A percentile compares a stretch with the other conserved stretches of the same genome.
Conservation (phyloP, 2,113 vertebrate genomes). For the Pholis gunnellus region DNA sequence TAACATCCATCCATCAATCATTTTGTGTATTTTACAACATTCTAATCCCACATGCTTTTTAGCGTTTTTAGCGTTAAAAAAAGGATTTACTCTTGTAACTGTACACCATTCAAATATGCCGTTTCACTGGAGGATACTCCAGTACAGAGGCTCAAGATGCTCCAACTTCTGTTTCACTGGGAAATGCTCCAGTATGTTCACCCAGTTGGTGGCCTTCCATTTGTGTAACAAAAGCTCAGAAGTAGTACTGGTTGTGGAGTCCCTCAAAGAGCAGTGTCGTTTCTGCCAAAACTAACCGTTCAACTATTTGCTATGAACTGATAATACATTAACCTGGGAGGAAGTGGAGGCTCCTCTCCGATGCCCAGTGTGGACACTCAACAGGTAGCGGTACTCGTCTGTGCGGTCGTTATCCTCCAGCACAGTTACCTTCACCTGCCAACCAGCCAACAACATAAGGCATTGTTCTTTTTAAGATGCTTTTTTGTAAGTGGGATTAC, state of each 20-base stretch:
- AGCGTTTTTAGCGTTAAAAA: too few species aligned
- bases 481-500: not conserved
- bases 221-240: too few species aligned
- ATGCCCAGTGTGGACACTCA: constrained; percentile 91
- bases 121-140: too few species aligned
- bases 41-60: too few species aligned
- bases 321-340: constrained; percentile 84
- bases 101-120: too few species aligned
- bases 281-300: not conserved
- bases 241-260: not conserved
- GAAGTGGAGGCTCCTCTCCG: constrained; percentile 90
- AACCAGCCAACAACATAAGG: not conserved
- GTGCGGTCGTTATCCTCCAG: constrained; percentile 91
- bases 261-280: not conserved
- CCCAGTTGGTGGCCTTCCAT: too few species aligned
- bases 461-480: not conserved
- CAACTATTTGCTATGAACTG: not conserved
- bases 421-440: constrained; percentile 89
- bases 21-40: too few species aligned
- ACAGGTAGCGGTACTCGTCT: constrained; percentile 89
- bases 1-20: too few species aligned
- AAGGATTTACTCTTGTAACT: too few species aligned
- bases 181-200: too few species aligned
- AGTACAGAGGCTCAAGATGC: too few species aligned
- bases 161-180: too few species aligned